Base-by-base conservation (phyloP, 1,140 invertebrate species). In the Pissodes strobi region DNA sequence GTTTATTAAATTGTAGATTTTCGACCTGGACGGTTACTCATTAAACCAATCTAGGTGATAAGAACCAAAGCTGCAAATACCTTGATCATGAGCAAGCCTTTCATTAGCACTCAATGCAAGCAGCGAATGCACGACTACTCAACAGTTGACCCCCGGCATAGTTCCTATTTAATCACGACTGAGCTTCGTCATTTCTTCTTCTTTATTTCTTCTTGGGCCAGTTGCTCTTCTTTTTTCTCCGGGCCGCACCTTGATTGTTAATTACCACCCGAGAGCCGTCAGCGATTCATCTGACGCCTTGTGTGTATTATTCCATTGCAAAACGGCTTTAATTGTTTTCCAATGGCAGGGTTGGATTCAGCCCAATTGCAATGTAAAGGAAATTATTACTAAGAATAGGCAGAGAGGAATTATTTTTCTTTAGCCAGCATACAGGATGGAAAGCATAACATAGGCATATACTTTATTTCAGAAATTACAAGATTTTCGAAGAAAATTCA, bases 281-380 rank as follows among this genome's bases (percentile, higher is more conserved):
- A 62, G 51, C 59, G 59, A 52, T 62, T 46, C 19, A 61, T 61
- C 58, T 48, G 58, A 61, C 46, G 48, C 58, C 58, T 52, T 34
- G 57, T 59, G 57, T 59, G 57, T 37, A 59, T 59, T 59, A 59
- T 49, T 59, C 27, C 57, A 19, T 23, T 43, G 48, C 34, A 62
- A 62, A 52, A 45, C 39, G 38, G 51, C 59, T 53, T 62, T 62
- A 62, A 62, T 62, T 62, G 59, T 62, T 56, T 62, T 21, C 48
- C 17, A 48, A 10, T 6, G 4, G 13, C 57, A 49, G 57, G 21
- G 13, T 12, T 27, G 57, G 25, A 58, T 23, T 56, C 1, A 30
- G 2, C 25, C 8, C 8, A 52, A 12, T 37, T 37, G 30, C n/a
- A 22, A 18, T 23, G n/a, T 21, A 46, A 21, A 17, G 9, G 2